Percentiles rank a stretch among this genome's conserved stretches.
Evolutionary conservation across 2,888 invertebrate genomes (phyloP).

Genomic region (Melipona beecheii): DNA sequence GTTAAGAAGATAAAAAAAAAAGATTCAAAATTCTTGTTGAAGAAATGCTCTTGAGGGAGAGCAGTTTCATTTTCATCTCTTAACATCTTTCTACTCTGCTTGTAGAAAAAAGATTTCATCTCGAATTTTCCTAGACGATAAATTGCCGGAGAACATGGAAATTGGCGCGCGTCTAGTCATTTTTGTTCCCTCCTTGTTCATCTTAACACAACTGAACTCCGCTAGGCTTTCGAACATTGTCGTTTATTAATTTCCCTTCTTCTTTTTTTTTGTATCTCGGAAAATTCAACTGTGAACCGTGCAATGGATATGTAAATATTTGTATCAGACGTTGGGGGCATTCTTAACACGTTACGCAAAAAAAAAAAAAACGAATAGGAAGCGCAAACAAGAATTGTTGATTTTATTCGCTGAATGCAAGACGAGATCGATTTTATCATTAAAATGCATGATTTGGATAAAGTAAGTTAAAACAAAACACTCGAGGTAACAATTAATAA

Average conservation of each 20-base stretch:
- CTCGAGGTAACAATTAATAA: too few species aligned
- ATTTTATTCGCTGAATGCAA: neutral
- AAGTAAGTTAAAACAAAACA: too few species aligned
- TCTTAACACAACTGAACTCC: neutral
- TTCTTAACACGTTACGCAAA: constrained; percentile 30
- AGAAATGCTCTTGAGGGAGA: constrained; percentile 7
- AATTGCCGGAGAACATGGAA: constrained; percentile 12
- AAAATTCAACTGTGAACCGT: constrained; percentile 41
- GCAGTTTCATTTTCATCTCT: neutral
- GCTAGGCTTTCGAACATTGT: constrained; percentile 8
- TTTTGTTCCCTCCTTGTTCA: constrained; percentile 33
- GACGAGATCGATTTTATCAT: neutral
- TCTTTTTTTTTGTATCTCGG: neutral
- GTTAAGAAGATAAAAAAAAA: neutral
- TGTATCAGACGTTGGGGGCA: constrained; percentile 52
- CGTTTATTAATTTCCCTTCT: neutral
- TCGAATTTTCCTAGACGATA: neutral
- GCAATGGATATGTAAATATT: constrained; percentile 59
- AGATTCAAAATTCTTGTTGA: neutral
- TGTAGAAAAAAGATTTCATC: neutral
- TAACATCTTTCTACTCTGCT: neutral
- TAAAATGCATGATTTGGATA: too few species aligned
- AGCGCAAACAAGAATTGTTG: constrained; percentile 12
- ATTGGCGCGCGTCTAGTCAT: constrained; percentile 52
- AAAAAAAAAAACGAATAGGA: constrained; percentile 17